A percentile compares a stretch with the other conserved stretches of the same genome.
These are phyloP conservation scores for Sebastes vulpes DNA, from an alignment of 2,797 vertebrate genomes.

Conservation along the genomic window DNA sequence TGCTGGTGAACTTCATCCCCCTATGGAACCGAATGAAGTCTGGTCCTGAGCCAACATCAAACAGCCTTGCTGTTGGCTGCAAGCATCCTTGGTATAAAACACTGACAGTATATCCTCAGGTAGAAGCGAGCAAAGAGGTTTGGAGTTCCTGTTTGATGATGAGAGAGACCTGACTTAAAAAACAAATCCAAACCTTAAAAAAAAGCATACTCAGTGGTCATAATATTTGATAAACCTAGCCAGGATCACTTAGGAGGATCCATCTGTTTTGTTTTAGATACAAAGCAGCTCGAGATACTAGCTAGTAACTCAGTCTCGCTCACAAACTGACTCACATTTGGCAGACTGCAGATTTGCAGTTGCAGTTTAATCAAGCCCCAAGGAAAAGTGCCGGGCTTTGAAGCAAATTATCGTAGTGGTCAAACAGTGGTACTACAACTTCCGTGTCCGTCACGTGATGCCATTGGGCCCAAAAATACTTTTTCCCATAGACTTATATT, in stretches of 20 bases:
- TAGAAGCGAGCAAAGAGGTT: slow-evolving; percentile 50
- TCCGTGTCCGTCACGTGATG: background rate
- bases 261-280: background rate
- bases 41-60: slow-evolving; percentile 78
- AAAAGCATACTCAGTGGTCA: background rate
- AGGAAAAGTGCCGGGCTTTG: background rate
- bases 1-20: slow-evolving; percentile 69
- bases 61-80: slow-evolving; percentile 68
- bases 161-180: slow-evolving; percentile 34
- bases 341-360: background rate
- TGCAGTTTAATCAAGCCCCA: background rate
- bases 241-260: background rate
- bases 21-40: slow-evolving; percentile 59
- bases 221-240: slow-evolving; percentile 2
- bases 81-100: slow-evolving; percentile 69
- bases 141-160: slow-evolving; percentile 62
- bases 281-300: background rate
- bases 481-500: no score
- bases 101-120: slow-evolving; percentile 59
- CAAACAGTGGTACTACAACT: background rate
- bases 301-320: background rate
- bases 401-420: background rate
- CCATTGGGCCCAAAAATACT: no score
- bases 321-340: background rate
- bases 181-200: slow-evolving; percentile 28